These are phyloP conservation scores for Teleogryllus occipitalis DNA, from an alignment of 1,140 invertebrate species.

Conservation along the genomic window DNA sequence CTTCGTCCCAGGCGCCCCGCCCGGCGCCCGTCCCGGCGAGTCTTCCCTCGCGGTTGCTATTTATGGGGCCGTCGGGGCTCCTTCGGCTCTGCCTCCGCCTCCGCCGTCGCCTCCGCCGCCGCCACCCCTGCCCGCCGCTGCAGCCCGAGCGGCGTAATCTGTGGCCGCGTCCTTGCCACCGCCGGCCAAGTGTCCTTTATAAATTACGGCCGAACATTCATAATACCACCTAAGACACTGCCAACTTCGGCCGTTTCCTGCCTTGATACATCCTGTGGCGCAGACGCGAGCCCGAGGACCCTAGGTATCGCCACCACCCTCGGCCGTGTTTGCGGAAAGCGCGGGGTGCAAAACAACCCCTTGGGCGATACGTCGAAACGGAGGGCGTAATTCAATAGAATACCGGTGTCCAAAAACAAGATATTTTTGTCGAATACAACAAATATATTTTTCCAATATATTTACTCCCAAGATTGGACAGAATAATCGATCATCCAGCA, in stretches of 20 bases:
- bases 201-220: conserved; percentile 4
- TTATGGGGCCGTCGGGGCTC: neutral
- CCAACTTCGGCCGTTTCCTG: conserved; percentile 2
- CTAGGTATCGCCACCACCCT: neutral
- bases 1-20: neutral
- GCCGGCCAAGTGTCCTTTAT: neutral
- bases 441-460: too few relatives aligned
- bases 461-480: too few relatives aligned
- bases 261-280: neutral
- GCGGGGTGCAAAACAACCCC: neutral
- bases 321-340: neutral
- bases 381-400: neutral
- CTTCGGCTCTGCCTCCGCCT: neutral
- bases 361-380: neutral
- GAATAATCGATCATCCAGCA: too few relatives aligned
- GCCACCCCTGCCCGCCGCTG: too few relatives aligned
- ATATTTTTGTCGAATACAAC: too few relatives aligned
- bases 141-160: neutral
- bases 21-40: neutral
- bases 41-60: neutral
- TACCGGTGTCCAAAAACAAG: neutral
- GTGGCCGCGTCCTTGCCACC: neutral
- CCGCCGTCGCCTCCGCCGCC: too few relatives aligned
- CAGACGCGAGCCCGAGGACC: neutral
- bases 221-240: neutral